These are phyloP conservation scores for Drosophila imparisetae DNA, from an alignment of 2,888 invertebrate species.

Conservation along the genomic window DNA sequence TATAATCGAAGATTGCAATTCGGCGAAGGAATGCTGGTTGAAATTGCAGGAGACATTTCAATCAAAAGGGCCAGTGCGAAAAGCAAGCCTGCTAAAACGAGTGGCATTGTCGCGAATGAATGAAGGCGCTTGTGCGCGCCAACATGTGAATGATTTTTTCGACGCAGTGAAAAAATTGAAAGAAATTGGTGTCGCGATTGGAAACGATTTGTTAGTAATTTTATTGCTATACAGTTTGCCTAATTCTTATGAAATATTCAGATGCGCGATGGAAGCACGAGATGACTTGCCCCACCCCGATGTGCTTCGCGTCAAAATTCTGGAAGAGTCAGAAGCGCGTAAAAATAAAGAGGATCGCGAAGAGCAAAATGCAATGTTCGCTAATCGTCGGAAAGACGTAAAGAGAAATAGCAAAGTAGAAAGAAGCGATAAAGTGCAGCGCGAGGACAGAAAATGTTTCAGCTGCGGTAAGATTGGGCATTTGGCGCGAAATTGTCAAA, in stretches of 20 bases:
- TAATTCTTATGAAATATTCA: background rate
- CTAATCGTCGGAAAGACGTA: too few relatives aligned
- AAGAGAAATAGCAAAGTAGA: too few relatives aligned
- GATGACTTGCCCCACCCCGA: background rate
- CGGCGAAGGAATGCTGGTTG: too few relatives aligned
- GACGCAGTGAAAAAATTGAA: slow-evolving; percentile 21
- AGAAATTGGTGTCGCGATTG: slow-evolving; percentile 19
- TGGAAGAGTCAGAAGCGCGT: too few relatives aligned
- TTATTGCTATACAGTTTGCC: background rate
- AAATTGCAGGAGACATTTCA: background rate
- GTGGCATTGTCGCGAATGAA: slow-evolving; percentile 10
- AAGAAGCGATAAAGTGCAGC: too few relatives aligned
- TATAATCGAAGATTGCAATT: too few relatives aligned
- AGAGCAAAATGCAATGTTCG: too few relatives aligned
- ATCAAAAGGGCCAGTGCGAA: background rate
- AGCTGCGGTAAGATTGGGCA: too few relatives aligned
- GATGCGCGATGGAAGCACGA: slow-evolving; percentile 2
- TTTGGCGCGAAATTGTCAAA: too few relatives aligned
- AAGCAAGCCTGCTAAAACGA: too few relatives aligned
- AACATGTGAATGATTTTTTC: slow-evolving; percentile 23
- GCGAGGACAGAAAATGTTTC: too few relatives aligned
- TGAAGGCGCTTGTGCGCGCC: slow-evolving; percentile 3
- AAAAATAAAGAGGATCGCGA: too few relatives aligned
- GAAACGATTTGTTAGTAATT: slow-evolving; percentile 11
- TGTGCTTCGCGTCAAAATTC: background rate